Conservation (phyloP, 2,797 vertebrate species). For the Myotis daubentonii region DNA sequence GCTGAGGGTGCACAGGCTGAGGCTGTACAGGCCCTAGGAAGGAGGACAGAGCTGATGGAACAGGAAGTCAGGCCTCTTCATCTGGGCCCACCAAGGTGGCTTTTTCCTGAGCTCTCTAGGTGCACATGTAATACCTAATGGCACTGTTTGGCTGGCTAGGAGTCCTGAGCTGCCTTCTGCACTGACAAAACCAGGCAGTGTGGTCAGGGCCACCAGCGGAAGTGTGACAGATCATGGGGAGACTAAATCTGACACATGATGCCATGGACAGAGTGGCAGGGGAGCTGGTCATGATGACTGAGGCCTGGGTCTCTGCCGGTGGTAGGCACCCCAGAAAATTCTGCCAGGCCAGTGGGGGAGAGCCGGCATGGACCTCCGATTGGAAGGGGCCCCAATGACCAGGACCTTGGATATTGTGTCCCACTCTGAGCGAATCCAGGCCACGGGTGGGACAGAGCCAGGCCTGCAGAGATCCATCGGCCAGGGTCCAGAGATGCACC, state of each 20-base stretch:
- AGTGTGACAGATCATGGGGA: background rate
- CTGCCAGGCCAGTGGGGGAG: background rate
- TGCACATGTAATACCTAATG: background rate
- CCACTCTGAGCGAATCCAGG: background rate
- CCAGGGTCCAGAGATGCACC: background rate
- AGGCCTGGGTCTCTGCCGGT: background rate
- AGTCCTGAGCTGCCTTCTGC: background rate
- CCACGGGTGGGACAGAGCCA: background rate
- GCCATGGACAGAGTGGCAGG: background rate
- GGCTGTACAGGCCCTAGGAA: too few species aligned
- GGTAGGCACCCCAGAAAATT: conserved; percentile 24
- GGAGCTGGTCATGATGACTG: background rate
- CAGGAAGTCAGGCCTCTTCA: background rate
- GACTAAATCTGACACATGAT: conserved; percentile 25
- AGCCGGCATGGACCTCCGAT: background rate
- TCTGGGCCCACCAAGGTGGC: too few species aligned
- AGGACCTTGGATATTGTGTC: background rate
- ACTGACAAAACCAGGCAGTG: background rate
- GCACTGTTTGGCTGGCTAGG: background rate
- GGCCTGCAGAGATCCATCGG: too few species aligned
- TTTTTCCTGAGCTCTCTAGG: background rate
- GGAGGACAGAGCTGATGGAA: background rate
- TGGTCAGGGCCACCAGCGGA: background rate
- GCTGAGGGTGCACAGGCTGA: background rate
- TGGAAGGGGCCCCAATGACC: too few species aligned